These are phyloP conservation scores for Cavia aperea DNA, from an alignment of 2,113 vertebrate genomes.

Conservation along the genomic window DNA sequence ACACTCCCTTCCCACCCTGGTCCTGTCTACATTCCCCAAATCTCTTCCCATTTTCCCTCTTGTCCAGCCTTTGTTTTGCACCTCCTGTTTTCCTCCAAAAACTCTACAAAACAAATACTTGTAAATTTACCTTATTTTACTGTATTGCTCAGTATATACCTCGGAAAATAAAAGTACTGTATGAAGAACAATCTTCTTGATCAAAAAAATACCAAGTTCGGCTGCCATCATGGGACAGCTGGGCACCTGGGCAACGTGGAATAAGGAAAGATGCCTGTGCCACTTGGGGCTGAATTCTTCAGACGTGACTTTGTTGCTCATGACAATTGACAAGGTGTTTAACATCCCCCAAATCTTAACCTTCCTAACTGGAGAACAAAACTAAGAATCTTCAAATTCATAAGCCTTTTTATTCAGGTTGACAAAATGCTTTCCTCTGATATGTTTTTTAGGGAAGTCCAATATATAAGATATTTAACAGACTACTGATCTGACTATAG, in stretches of 20 bases:
- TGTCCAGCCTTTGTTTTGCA: background rate
- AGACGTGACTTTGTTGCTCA: background rate
- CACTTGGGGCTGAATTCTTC: background rate
- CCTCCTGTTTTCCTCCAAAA: background rate
- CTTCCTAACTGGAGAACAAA: background rate
- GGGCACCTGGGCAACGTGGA: background rate
- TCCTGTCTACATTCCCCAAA: background rate
- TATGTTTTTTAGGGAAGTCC: background rate
- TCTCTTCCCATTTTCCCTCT: background rate
- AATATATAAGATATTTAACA: background rate
- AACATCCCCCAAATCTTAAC: background rate
- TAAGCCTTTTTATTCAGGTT: background rate
- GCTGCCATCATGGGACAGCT: background rate
- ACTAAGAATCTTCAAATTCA: background rate
- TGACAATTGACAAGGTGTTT: background rate
- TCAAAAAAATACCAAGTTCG: background rate
- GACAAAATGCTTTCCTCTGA: background rate
- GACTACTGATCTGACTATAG: background rate
- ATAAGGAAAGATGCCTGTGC: background rate
- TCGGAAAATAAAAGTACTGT: background rate
- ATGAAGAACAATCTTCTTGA: background rate
- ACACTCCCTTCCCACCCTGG: rapidly evolving
- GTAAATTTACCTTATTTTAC: conserved; percentile 24
- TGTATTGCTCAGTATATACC: background rate
- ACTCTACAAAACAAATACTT: background rate